Evolutionary conservation across 2,113 vertebrate genomes (phyloP).

Genomic region (Tylochromis polylepis): DNA sequence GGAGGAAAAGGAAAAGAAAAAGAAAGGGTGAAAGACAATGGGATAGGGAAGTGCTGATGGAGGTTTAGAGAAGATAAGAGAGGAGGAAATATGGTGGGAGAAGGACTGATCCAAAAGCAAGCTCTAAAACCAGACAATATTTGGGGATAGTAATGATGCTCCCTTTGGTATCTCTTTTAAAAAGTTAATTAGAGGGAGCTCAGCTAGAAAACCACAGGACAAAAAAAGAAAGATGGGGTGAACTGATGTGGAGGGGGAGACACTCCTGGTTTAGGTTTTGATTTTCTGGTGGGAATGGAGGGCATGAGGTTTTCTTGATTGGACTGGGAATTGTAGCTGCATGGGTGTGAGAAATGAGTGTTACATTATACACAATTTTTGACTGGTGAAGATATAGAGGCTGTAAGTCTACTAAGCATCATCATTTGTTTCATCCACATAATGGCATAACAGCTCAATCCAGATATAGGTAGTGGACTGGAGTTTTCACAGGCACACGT

Average conservation of each 20-base stretch:
- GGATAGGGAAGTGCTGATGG: not conserved
- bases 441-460: not conserved
- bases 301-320: slow-evolving; percentile 15
- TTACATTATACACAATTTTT: not conserved
- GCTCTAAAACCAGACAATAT: not conserved
- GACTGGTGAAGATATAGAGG: not conserved
- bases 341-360: slow-evolving; percentile 11
- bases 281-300: not conserved
- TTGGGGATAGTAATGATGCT: not conserved
- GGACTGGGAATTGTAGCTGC: not conserved
- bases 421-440: not conserved
- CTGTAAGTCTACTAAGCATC: not conserved
- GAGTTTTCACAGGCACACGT: not conserved
- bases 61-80: slow-evolving; percentile 9
- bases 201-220: slow-evolving; percentile 12
- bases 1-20: too few species aligned
- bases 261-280: not conserved
- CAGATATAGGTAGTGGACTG: not conserved
- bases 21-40: not conserved
- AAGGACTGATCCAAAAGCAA: not conserved
- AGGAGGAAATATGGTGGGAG: not conserved
- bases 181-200: slow-evolving; percentile 45
- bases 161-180: slow-evolving; percentile 40
- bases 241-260: not conserved
- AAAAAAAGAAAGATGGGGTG: not conserved